Base-by-base conservation (phyloP, 2,797 vertebrate genomes). In the Artibeus jamaicensis region DNA sequence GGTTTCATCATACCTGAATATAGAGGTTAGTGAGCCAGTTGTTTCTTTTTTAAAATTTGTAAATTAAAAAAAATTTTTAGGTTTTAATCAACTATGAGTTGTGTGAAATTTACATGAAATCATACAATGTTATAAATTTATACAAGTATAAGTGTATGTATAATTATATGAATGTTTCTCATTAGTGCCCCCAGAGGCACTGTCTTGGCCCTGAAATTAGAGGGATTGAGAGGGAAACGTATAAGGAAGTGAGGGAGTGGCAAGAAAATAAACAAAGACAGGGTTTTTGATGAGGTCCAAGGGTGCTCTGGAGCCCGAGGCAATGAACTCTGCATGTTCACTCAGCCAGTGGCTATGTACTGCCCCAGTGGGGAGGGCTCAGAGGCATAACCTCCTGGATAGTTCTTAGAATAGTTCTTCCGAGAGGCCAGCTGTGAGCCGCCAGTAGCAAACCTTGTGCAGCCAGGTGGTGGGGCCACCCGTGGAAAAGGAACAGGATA, bases 11-110 rank as follows among this genome's bases (percentile, higher is more conserved):
- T 14, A 42, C 2, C 32, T 78, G 24, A 85, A 53, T 37, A 32
- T 34, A 46, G 9, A 7, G 11, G 39, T 42, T 73, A 34, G 77
- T 22, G 26, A 78, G 62, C 11, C 53, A 22, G 48, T 6, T 39
- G 24, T 65, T 79, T 93, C 79, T 85, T 79, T 37, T 12, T 65
- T 59, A 76, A 73, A 59, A 83, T 90, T 59, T 89, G 21, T 74
- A 37, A 70, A 12, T 57, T 19, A 5, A 34, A 53, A 34, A 53
- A 73, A 50, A 87, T 18, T 37, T 57, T 39, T 71, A 67, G 37
- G 9, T 76, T 83, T 92, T 3, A 53, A 9, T 74, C n/a, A 65
- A 44, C 50, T 97, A 26, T 48, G 62, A 88, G n/a, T 81, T 65
- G 14, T 39, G n/a, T 74, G 37, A 79, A 90, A 84, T 77, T 48